phyloP scores from a whole-genome alignment of 2,797 vertebrate species.

The Chaenodraco wilsoni region DNA sequence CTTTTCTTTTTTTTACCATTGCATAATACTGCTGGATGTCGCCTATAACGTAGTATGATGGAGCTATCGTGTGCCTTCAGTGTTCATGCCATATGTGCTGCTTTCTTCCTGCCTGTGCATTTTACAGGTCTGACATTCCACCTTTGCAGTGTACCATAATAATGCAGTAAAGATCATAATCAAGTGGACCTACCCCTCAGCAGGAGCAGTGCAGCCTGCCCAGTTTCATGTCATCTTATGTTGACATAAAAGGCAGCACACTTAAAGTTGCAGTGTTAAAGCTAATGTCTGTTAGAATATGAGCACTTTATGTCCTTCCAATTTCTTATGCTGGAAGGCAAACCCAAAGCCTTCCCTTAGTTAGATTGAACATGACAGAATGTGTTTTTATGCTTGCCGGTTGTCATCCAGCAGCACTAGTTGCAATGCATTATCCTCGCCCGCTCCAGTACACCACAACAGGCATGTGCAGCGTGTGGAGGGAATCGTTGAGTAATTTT shows the following conservation, averaged over 20 bases:
- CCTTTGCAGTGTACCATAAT: constrained; percentile 73
- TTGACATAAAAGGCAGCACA: constrained; percentile 21
- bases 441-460: constrained; percentile 40
- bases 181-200: constrained; percentile 49
- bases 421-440: constrained; percentile 40
- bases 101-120: constrained; percentile 59
- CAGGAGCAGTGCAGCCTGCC: constrained; percentile 39
- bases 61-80: constrained; percentile 36
- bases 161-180: constrained; percentile 75
- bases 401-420: constrained; percentile 40
- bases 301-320: constrained; percentile 2
- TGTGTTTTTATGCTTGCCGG: constrained; percentile 40
- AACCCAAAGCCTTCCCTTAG: not conserved
- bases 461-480: constrained; percentile 43
- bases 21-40: constrained; percentile 58
- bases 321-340: constrained; percentile 1
- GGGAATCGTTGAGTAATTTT: constrained; percentile 37
- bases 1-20: constrained; percentile 31
- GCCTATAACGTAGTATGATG: constrained; percentile 46
- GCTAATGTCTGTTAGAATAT: constrained; percentile 15
- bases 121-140: constrained; percentile 77
- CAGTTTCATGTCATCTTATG: constrained; percentile 31
- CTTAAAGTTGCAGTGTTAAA: constrained; percentile 20
- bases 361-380: constrained; percentile 25
- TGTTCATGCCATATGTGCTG: constrained; percentile 49